Evolutionary conservation across 2,797 vertebrate genomes (phyloP), one percentile per base, ranked within the genome.

Genomic region (Schizothorax lantsangensis): DNA sequence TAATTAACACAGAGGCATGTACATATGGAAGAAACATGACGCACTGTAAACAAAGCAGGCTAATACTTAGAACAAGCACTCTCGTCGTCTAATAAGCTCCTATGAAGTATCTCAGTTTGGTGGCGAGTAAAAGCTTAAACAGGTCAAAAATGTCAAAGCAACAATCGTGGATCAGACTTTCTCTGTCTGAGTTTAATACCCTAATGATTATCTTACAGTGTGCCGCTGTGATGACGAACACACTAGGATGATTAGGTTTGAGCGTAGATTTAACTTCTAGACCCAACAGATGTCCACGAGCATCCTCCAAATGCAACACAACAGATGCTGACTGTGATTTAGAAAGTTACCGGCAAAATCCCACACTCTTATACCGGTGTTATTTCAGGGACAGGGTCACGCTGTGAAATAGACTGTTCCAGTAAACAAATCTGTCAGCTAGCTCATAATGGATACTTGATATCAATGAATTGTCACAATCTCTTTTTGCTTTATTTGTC

Each of bases 291-390:
- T 95, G 94, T 95, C 92, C 66, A 73, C 87, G 30, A 77, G 90
- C 92, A 91, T 91, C 91, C 87, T 92, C 88, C 78, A 86, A 87
- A 90, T 87, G 72, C 77, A 81, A 33, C 77, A 84, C 89, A 90
- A 92, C 95, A 96, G 95, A 93, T 95, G 95, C 93, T 94, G 94
- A 94, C 92, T 91, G 91, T 92, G 92, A 94, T 95, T 93, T 89
- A 83, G 90, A 94, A 93, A 91, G 92, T 93, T 93, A 93, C 91
- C 87, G 92, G 84, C 43, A 78, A 59, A 84, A 90, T 84, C 71
- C 64, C 73, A 81, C 68, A 84, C 84, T 49, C 47, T 38, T 49
- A 54, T 38, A 71, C 45, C 38, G 4, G 15, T 79, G 74, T 78
- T 36, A 84, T 81, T 84, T 52, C 57, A 81, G 54, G 71, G 69